Base-by-base conservation (phyloP, 2,888 invertebrate species). In the Tethea ocularis region DNA sequence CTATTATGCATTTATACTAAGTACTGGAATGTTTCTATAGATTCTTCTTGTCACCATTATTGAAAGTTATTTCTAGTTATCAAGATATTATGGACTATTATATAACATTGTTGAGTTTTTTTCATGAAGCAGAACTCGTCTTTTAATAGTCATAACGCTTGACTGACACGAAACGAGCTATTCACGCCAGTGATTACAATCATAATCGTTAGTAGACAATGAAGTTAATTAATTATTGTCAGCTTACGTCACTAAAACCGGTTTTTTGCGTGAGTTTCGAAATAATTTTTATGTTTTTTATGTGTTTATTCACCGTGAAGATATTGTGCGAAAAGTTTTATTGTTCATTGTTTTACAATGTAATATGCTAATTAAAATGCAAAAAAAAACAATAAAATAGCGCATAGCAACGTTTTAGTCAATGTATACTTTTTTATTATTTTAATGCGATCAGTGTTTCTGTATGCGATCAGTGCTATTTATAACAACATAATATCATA, bases 181-280 rank as follows among this genome's bases (percentile, higher is more conserved):
- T 67, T 66, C 66, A 67, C 59, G 63, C 67, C 62, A 66, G 57
- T 62, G 63, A 65, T 67, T 67, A 66, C 57, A 57, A 67, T 63
- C 67, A 61, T 46, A 46, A 46, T 63, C 57, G 55, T 56, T 61
- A 62, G 56, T 61, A 62, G 66, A 75, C 70, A 74, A 71, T 72
- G 56, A 68, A 20, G 33, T n/a, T 11, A 54, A 54, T 33, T 54
- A 54, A 54, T 54, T 54, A 36, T 33, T 46, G 46, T 33, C 33
- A 36, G 54, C n/a, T 54, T 54, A 54, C 54, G 54, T 54, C 54
- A 54, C 15, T 22, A 36, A 36, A 15, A 33, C 54, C 33, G 36
- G 33, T 54, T 54, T 54, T 54, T 33, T 54, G 33, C 7, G 41
- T 46, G 6, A 20, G 54, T 54, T 54, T 54, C 33, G 54, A 22